Percentiles rank a stretch among this genome's conserved stretches.
phyloP scores from a whole-genome alignment of 2,888 invertebrate species.

The Adelphocoris suturalis region DNA sequence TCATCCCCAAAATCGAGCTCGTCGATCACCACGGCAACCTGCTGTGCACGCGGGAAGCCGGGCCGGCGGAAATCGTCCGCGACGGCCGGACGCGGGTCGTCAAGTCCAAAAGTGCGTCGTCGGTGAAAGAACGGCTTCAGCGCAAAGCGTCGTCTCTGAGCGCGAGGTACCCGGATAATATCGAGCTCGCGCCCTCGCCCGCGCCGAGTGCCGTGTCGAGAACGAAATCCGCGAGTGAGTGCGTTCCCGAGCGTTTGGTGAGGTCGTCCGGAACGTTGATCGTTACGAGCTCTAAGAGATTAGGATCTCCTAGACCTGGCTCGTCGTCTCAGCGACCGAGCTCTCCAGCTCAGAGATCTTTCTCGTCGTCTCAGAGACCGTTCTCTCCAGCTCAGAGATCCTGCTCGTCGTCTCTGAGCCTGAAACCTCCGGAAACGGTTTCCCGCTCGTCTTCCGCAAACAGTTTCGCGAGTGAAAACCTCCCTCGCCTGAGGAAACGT shows the following conservation, averaged over 20 bases:
- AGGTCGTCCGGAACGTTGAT: constrained; percentile 55
- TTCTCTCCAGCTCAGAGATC: not conserved
- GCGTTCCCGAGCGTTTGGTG: constrained; percentile 13
- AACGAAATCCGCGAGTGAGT: not conserved
- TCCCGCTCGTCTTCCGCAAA: constrained; percentile 8
- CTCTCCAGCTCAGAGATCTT: not conserved
- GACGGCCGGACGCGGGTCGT: not conserved
- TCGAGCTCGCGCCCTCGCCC: not conserved
- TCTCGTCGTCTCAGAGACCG: not conserved
- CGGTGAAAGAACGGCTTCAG: not conserved
- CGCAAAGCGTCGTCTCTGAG: not conserved
- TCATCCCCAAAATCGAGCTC: constrained; percentile 83
- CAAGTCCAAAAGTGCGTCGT: constrained; percentile 51
- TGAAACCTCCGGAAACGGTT: not conserved
- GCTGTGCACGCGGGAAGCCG: constrained; percentile 16
- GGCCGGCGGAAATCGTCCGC: not conserved
- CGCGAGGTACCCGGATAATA: not conserved
- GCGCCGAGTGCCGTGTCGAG: not conserved
- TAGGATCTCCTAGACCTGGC: constrained; percentile 8
- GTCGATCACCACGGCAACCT: constrained; percentile 63
- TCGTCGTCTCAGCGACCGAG: not conserved
- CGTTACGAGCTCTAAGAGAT: constrained; percentile 15
- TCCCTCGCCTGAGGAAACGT: constrained; percentile 23
- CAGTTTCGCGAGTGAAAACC: constrained; percentile 25
- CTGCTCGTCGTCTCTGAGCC: not conserved